A percentile compares a stretch with the other conserved stretches of the same genome.
Conservation (phyloP, 2,888 invertebrate genomes). For the Glyphotaelius pellucidus region DNA sequence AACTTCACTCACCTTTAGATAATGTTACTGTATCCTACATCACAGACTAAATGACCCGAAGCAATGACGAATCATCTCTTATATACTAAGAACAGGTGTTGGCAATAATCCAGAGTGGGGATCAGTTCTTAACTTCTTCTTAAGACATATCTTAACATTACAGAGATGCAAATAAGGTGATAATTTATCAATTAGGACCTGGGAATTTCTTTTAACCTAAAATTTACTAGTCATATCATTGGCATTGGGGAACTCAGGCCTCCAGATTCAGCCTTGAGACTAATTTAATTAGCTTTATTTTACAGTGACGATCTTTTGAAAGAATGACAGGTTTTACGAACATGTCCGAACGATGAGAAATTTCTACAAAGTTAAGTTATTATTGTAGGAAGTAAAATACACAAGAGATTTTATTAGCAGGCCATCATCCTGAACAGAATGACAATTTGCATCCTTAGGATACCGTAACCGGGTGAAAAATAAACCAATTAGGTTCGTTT, state of each 20-base stretch:
- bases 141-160: background rate
- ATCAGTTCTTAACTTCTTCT: background rate
- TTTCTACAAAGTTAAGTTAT: background rate
- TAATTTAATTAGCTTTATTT: background rate
- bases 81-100: conserved; percentile 1
- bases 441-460: background rate
- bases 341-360: background rate
- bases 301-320: background rate
- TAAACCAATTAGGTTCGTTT: background rate
- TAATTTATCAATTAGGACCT: background rate
- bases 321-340: background rate
- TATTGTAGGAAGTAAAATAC: background rate
- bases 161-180: background rate
- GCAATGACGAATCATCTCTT: conserved; percentile 14
- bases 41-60: conserved; percentile 45
- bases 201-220: too few relatives aligned
- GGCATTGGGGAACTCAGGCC: background rate
- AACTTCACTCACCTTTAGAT: conserved; percentile 25
- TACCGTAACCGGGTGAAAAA: background rate
- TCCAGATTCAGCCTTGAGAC: background rate
- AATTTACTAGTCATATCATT: background rate
- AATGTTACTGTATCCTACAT: conserved; percentile 34
- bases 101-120: conserved; percentile 13
- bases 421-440: background rate
- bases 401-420: background rate